phyloP scores from a whole-genome alignment of 1,140 invertebrate genomes.

The Oryctes rhinoceros region DNA sequence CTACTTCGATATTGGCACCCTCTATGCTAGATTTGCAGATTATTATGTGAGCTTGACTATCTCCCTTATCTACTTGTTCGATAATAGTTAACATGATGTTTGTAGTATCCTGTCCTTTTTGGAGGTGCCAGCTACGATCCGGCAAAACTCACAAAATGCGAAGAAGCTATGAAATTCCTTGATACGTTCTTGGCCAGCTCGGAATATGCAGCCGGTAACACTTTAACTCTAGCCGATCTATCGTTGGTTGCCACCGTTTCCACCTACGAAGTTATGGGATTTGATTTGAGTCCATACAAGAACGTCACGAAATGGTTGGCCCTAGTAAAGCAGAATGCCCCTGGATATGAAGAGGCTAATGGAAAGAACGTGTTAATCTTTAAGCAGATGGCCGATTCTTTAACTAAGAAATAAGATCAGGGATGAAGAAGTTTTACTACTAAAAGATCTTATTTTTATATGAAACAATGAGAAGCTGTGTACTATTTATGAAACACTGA shows the following conservation, averaged over 20 bases:
- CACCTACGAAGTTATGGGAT: conserved; percentile 71
- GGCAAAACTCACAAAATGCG: conserved; percentile 70
- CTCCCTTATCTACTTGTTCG: neutral
- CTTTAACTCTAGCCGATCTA: conserved; percentile 78
- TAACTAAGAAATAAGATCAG: conserved; percentile 51
- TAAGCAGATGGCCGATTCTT: conserved; percentile 56
- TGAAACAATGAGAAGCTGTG: no score
- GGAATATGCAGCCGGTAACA: conserved; percentile 72
- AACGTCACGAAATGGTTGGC: conserved; percentile 77
- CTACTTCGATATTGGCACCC: conserved; percentile 77
- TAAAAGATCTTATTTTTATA: neutral
- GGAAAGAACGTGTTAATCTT: conserved; percentile 62
- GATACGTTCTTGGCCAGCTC: conserved; percentile 73
- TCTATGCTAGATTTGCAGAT: conserved; percentile 72
- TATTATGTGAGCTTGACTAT: conserved; percentile 66
- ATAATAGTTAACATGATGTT: conserved; percentile 42
- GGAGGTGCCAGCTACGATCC: conserved; percentile 70
- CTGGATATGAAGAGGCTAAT: conserved; percentile 79
- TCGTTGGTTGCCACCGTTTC: conserved; percentile 69
- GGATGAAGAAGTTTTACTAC: neutral
- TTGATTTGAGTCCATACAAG: conserved; percentile 72
- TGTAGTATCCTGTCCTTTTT: conserved; percentile 76
- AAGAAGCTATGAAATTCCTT: conserved; percentile 70
- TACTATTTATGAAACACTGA: no score
- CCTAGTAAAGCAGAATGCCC: conserved; percentile 71